A percentile compares a stretch with the other conserved stretches of the same genome.
phyloP scores from a whole-genome alignment of 2,888 invertebrate genomes.

The Melieria crassipennis region DNA sequence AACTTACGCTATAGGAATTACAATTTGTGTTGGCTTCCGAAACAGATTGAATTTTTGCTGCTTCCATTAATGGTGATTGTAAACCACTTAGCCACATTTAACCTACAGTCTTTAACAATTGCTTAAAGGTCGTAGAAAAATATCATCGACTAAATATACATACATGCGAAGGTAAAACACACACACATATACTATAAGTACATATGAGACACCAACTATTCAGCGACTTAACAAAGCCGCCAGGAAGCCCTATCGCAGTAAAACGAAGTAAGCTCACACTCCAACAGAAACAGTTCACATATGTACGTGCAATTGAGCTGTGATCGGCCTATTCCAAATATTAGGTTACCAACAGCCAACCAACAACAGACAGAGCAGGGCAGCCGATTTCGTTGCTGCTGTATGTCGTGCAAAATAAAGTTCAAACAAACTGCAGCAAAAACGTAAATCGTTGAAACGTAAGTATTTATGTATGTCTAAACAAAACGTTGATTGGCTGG shows the following conservation, averaged over 20 bases:
- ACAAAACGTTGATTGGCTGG: too few relatives aligned
- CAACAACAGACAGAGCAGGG: too few relatives aligned
- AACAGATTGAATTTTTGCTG: too few relatives aligned
- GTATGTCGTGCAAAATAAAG: slow-evolving; percentile 53
- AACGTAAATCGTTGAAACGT: too few relatives aligned
- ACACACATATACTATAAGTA: not conserved
- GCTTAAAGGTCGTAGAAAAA: too few relatives aligned
- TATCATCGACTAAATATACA: slow-evolving; percentile 1
- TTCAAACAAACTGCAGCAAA: slow-evolving; percentile 23
- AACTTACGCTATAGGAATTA: too few relatives aligned
- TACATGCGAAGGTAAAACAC: not conserved
- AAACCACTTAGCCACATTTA: not conserved
- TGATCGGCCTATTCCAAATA: slow-evolving; percentile 2
- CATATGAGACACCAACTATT: too few relatives aligned
- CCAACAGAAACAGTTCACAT: slow-evolving; percentile 26
- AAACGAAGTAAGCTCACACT: slow-evolving; percentile 29
- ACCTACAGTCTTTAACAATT: slow-evolving; percentile 22
- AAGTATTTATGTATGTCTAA: too few relatives aligned
- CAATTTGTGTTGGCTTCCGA: too few relatives aligned
- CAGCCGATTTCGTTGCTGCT: slow-evolving; percentile 39
- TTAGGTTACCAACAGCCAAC: slow-evolving; percentile 21
- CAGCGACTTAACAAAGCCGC: too few relatives aligned
- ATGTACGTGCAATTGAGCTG: slow-evolving; percentile 35
- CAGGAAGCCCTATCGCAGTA: slow-evolving; percentile 32
- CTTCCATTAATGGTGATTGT: too few relatives aligned